Conservation (phyloP, 2,113 vertebrate species). For the Leptobrachium ailaonicum region DNA sequence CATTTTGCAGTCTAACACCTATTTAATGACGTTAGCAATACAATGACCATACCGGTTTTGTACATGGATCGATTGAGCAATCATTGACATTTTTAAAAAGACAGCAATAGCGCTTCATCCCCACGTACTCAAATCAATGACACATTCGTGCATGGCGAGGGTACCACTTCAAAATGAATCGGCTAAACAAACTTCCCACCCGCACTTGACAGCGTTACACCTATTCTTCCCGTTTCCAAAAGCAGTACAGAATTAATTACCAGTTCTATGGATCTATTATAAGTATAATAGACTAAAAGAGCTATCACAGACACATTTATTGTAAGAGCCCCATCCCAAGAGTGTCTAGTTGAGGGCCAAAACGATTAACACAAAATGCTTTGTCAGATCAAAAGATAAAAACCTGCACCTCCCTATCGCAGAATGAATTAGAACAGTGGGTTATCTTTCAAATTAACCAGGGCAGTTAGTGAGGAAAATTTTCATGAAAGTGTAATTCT, state of each 20-base stretch:
- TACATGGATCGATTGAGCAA: too few relatives aligned
- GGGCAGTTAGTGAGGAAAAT: slow-evolving; percentile 87
- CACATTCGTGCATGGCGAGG: slow-evolving; percentile 56
- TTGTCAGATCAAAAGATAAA: slow-evolving; percentile 85
- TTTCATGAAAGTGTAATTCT: slow-evolving; percentile 87
- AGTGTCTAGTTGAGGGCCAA: slow-evolving; percentile 84
- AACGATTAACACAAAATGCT: slow-evolving; percentile 86
- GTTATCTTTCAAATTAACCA: slow-evolving; percentile 90
- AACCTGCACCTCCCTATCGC: slow-evolving; percentile 82
- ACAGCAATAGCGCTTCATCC: slow-evolving; percentile 44
- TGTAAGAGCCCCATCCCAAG: slow-evolving; percentile 87
- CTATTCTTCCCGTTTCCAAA: slow-evolving; percentile 84
- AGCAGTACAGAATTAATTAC: slow-evolving; percentile 87
- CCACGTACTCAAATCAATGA: slow-evolving; percentile 64
- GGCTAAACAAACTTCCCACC: slow-evolving; percentile 84
- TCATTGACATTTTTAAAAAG: too few relatives aligned
- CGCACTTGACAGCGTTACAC: slow-evolving; percentile 83
- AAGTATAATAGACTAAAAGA: slow-evolving; percentile 88
- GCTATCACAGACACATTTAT: slow-evolving; percentile 87
- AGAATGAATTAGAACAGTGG: slow-evolving; percentile 87
- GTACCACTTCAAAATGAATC: slow-evolving; percentile 80
- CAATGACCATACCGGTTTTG: too few relatives aligned
- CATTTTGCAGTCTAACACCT: too few relatives aligned
- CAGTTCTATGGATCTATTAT: slow-evolving; percentile 87
- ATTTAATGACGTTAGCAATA: too few relatives aligned